Base-by-base conservation (phyloP, 2,113 vertebrate species). In the Calyptommatus sinebrachiatus region DNA sequence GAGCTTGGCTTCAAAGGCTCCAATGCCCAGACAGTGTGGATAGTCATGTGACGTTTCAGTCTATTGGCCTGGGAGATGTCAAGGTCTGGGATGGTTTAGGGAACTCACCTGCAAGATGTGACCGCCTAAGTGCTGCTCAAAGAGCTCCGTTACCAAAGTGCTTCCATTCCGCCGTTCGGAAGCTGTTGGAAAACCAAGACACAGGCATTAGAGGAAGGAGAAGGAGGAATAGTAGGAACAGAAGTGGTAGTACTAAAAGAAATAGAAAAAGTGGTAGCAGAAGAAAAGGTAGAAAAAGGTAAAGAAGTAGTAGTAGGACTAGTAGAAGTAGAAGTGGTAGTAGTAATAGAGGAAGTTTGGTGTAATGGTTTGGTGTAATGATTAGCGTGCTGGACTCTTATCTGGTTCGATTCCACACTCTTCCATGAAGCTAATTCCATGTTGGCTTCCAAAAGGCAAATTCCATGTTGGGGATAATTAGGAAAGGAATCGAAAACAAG, bases 91-190 rank as follows among this genome's bases (percentile, higher is more conserved):
- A 1, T 11, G 5, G 29, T 29, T 16, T 4, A 8, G 65, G 35
- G 35, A 41, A 69, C 88, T 91, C 85, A 98, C 97, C 97, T 98
- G 97, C 72, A 98, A 86, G 61, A 98, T 96, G 90, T 98, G 97
- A 24, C 96, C 97, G 41, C 97, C 97, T 11, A 97, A 89, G 86
- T 98, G 97, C 86, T 95, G 96, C 83, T 97, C 97, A 73, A 98
- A 98, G 84, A 98, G 90, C 85, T 98, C 96, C 0, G 94, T 94
- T 8, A 95, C 91, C 89, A 96, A 91, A 21, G 95, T 94, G 78
- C 90, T 78, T 78, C 91, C 75, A 88, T 88, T 86, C 92, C 95
- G 94, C 68, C 79, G 83, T 90, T 84, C 79, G 26, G 93, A 82
- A 80, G 86, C 78, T 77, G 80, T 53, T 1, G 61, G 26, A 28